Conservation (phyloP, 2,113 vertebrate species). For the Gobiocypris rarus region DNA sequence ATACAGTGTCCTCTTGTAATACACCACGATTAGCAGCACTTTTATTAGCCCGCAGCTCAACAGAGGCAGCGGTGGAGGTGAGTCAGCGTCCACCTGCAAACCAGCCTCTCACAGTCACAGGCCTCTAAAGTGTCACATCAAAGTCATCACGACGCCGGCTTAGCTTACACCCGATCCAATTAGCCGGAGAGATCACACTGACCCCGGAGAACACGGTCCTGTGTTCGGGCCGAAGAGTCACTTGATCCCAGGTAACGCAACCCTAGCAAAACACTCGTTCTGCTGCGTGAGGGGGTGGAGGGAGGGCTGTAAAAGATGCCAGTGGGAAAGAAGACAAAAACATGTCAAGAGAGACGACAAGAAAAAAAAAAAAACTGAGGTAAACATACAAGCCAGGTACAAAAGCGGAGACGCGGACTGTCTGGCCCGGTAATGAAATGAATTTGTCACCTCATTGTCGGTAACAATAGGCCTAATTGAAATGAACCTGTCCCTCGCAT, state of each 20-base stretch:
- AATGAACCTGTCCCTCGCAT: conserved; percentile 82
- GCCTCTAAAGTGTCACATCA: conserved; percentile 81
- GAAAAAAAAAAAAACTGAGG: conserved; percentile 47
- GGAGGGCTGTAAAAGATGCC: conserved; percentile 64
- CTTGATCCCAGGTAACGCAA: conserved; percentile 87
- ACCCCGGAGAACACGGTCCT: conserved; percentile 77
- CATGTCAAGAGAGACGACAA: conserved; percentile 54
- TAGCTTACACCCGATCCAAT: conserved; percentile 96
- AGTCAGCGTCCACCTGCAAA: conserved; percentile 67
- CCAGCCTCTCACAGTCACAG: conserved; percentile 67
- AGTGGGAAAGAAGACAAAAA: conserved; percentile 54
- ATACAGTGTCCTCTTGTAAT: conserved; percentile 77
- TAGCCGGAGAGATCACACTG: conserved; percentile 86
- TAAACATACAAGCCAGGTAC: conserved; percentile 68
- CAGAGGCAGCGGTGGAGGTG: conserved; percentile 72
- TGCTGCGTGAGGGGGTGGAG: conserved; percentile 69
- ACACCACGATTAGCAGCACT: conserved; percentile 75
- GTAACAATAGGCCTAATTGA: conserved; percentile 92
- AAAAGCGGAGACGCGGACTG: conserved; percentile 75
- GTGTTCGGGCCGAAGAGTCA: conserved; percentile 78
- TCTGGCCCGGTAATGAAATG: conserved; percentile 75
- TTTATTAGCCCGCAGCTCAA: conserved; percentile 70
- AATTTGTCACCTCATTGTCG: conserved; percentile 86
- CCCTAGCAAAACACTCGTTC: conserved; percentile 55
- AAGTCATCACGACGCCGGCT: conserved; percentile 86